These are phyloP conservation scores for Leucania comma DNA, from an alignment of 2,888 invertebrate genomes.

Conservation along the genomic window DNA sequence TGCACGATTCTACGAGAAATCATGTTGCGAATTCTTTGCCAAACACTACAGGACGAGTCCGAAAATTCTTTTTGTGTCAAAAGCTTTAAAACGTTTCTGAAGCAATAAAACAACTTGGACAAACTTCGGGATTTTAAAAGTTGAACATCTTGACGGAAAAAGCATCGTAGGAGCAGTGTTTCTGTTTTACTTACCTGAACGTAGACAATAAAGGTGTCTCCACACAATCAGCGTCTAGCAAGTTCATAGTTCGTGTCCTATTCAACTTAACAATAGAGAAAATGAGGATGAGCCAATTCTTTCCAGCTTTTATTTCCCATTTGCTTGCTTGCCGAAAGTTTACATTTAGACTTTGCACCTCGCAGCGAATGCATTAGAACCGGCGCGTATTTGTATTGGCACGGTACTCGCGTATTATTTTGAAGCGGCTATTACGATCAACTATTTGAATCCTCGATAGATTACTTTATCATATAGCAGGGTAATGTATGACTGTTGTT, in stretches of 20 bases:
- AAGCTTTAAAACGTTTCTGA: constrained; percentile 72
- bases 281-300: constrained; percentile 89
- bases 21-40: constrained; percentile 53
- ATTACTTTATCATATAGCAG: constrained; percentile 69
- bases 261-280: constrained; percentile 89
- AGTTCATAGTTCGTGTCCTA: constrained; percentile 88
- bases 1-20: constrained; percentile 59
- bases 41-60: constrained; percentile 60
- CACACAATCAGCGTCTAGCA: constrained; percentile 87
- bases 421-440: constrained; percentile 79
- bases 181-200: constrained; percentile 87
- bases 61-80: constrained; percentile 72
- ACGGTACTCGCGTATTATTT: constrained; percentile 78
- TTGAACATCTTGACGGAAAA: constrained; percentile 84
- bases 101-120: constrained; percentile 74
- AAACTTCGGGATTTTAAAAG: constrained; percentile 83
- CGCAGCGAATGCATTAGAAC: constrained; percentile 84
- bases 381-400: constrained; percentile 85
- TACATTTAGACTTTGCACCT: constrained; percentile 83
- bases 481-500: constrained; percentile 67
- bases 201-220: constrained; percentile 88
- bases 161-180: constrained; percentile 82
- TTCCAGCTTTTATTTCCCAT: constrained; percentile 85
- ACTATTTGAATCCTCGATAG: constrained; percentile 78
- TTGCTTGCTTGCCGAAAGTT: constrained; percentile 86